These are phyloP conservation scores for Gopherus flavomarginatus DNA, from an alignment of 2,113 vertebrate genomes.

Conservation along the genomic window DNA sequence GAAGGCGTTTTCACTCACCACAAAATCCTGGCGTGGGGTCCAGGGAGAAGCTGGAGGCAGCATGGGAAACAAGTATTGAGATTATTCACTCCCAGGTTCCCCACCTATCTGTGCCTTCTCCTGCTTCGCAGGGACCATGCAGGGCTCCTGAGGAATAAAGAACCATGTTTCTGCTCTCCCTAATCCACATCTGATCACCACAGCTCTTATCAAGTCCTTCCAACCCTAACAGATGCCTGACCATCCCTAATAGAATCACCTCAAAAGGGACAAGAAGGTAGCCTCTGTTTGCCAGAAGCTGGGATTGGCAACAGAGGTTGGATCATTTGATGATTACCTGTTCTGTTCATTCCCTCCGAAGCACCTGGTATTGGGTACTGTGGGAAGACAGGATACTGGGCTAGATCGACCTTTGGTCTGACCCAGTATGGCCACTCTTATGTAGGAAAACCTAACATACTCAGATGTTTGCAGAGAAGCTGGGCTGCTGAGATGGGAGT, in stretches of 20 bases:
- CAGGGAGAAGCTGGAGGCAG: background rate
- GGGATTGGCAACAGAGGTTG: too few relatives aligned
- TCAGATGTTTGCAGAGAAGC: background rate
- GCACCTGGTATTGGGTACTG: too few relatives aligned
- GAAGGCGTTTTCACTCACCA: background rate
- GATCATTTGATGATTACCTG: too few relatives aligned
- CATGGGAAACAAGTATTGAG: background rate
- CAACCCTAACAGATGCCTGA: background rate
- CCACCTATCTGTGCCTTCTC: background rate
- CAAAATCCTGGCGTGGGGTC: background rate
- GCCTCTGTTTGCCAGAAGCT: too few relatives aligned
- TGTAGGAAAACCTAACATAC: background rate
- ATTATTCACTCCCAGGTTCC: background rate
- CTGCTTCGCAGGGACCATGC: background rate
- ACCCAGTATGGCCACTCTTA: too few relatives aligned
- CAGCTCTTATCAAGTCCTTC: background rate
- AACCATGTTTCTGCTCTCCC: background rate
- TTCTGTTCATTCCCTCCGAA: too few relatives aligned
- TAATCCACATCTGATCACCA: background rate
- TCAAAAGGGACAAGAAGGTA: background rate
- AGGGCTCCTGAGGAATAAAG: background rate
- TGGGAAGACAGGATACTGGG: too few relatives aligned
- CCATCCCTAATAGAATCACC: background rate
- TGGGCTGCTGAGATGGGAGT: background rate
- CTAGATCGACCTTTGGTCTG: too few relatives aligned